Conservation (phyloP, 1,140 invertebrate species). For the Prorops nasuta region DNA sequence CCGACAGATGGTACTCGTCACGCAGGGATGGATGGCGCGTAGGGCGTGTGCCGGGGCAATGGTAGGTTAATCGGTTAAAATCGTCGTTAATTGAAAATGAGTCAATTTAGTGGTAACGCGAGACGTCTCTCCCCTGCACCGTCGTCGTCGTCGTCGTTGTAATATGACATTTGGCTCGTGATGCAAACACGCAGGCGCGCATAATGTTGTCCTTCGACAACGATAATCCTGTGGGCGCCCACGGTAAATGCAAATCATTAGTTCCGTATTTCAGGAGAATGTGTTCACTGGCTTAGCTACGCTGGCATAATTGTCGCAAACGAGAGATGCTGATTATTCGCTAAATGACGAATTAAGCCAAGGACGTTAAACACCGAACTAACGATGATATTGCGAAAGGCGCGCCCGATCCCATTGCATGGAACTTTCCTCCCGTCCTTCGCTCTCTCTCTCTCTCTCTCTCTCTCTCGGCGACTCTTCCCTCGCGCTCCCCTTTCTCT, state of each 20-base stretch:
- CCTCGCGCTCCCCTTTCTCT: too few relatives aligned
- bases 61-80: slow-evolving; percentile 15
- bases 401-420: too few relatives aligned
- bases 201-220: background rate
- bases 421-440: too few relatives aligned
- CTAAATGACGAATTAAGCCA: too few relatives aligned
- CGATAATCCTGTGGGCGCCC: background rate
- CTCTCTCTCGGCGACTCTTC: too few relatives aligned
- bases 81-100: slow-evolving; percentile 23
- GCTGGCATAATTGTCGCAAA: too few relatives aligned
- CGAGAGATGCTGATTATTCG: too few relatives aligned
- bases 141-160: too few relatives aligned
- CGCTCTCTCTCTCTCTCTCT: too few relatives aligned
- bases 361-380: too few relatives aligned
- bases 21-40: background rate
- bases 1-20: background rate
- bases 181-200: background rate
- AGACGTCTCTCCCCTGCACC: too few relatives aligned
- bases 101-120: slow-evolving; percentile 16
- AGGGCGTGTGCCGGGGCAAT: slow-evolving; percentile 16
- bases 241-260: background rate
- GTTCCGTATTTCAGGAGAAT: background rate
- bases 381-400: too few relatives aligned
- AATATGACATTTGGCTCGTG: background rate
- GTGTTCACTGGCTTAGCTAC: background rate